Percentiles rank a stretch among this genome's conserved stretches.
Evolutionary conservation across 2,888 invertebrate species (phyloP).

Genomic region (Oxytorus armatus): DNA sequence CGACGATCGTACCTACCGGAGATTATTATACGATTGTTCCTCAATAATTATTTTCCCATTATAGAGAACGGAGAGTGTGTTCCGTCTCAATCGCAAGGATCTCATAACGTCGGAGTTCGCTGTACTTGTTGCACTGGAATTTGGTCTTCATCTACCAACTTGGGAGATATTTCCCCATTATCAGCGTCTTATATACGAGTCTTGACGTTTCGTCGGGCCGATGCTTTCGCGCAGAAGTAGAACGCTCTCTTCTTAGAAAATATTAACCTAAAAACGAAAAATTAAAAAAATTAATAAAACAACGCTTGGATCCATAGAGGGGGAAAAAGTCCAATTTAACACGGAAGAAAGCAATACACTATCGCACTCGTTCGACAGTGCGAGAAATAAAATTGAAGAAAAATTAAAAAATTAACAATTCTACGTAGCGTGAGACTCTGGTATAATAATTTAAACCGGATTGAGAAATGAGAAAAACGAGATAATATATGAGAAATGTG

Average conservation of each 20-base stretch:
- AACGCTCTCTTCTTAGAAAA: conserved; percentile 65
- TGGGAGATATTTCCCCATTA: conserved; percentile 97
- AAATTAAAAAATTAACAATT: conserved; percentile 20
- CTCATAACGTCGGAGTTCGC: conserved; percentile 96
- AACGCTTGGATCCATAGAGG: conserved; percentile 1
- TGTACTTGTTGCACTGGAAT: conserved; percentile 96
- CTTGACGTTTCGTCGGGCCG: conserved; percentile 87
- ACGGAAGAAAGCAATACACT: conserved; percentile 38
- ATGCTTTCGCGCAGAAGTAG: conserved; percentile 63
- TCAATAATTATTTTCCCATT: conserved; percentile 13
- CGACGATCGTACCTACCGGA: neutral
- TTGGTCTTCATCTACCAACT: conserved; percentile 96
- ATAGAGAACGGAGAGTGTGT: conserved; percentile 95
- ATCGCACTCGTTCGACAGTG: conserved; percentile 15
- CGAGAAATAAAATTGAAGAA: conserved; percentile 19
- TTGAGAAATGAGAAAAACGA: conserved; percentile 6
- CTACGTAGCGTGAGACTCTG: conserved; percentile 43
- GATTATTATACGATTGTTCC: neutral
- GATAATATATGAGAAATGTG: neutral
- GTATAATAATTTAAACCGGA: conserved; percentile 41
- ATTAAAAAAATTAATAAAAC: conserved; percentile 13
- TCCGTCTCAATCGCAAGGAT: conserved; percentile 96
- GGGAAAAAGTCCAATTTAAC: conserved; percentile 1
- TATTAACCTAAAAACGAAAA: conserved; percentile 3
- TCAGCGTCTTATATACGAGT: conserved; percentile 96